Evolutionary conservation across 2,888 invertebrate species (phyloP).

Genomic region (Hermaeophaga mercurialis): DNA sequence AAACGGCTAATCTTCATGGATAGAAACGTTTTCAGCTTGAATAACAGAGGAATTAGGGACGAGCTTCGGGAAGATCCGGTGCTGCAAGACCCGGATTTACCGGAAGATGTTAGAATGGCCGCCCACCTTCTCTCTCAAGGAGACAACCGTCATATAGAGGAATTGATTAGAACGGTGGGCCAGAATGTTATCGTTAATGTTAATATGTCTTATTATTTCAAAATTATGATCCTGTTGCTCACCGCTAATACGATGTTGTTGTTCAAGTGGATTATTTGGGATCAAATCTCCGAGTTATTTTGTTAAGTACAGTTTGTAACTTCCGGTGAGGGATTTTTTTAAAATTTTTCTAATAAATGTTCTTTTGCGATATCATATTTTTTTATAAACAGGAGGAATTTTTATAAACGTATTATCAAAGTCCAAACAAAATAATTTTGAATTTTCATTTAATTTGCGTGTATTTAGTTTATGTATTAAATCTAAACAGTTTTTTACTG

Average conservation of each 20-base stretch:
- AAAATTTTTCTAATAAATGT: no score
- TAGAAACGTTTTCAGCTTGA: slow-evolving; percentile 28
- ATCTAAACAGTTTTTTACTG: no score
- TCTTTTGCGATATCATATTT: no score
- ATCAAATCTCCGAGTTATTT: slow-evolving; percentile 23
- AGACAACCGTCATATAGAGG: slow-evolving; percentile 38
- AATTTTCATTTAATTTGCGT: no score
- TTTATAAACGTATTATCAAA: no score
- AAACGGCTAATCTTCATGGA: slow-evolving; percentile 20
- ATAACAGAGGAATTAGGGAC: slow-evolving; percentile 15
- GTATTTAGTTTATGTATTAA: no score
- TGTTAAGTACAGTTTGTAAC: background rate
- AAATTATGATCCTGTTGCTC: slow-evolving; percentile 43
- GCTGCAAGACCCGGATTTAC: slow-evolving; percentile 16
- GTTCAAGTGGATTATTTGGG: slow-evolving; percentile 42
- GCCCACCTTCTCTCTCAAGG: slow-evolving; percentile 39
- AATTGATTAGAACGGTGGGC: slow-evolving; percentile 35
- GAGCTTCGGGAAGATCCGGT: slow-evolving; percentile 2
- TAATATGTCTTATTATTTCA: slow-evolving; percentile 44
- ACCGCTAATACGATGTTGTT: slow-evolving; percentile 41
- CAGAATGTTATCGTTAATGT: slow-evolving; percentile 43
- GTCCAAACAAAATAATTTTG: no score
- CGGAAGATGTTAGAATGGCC: slow-evolving; percentile 23
- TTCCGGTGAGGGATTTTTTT: no score
- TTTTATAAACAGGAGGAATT: no score